Percentiles rank a stretch among this genome's conserved stretches.
phyloP scores from a whole-genome alignment of 2,113 vertebrate species.

The Craseonycteris thonglongyai region DNA sequence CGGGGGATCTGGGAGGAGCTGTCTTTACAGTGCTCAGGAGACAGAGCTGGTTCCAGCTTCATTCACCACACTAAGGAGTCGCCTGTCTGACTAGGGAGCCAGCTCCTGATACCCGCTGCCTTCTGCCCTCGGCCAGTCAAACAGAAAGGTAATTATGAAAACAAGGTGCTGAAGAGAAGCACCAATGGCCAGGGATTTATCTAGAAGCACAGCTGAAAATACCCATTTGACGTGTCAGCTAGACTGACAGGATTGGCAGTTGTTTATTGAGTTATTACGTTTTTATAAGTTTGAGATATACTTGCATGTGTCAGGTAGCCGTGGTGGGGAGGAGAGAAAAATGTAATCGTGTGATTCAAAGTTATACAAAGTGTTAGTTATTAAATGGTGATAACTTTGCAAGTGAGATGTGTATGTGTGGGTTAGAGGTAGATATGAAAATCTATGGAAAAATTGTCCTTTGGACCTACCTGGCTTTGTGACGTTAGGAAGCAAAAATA shows the following conservation, averaged over 20 bases:
- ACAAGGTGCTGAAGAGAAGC: neutral
- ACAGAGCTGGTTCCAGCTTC: neutral
- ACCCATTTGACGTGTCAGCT: constrained; percentile 17
- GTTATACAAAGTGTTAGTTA: neutral
- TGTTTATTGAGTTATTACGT: constrained; percentile 2
- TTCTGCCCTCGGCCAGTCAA: neutral
- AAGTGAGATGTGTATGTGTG: neutral
- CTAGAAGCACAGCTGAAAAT: constrained; percentile 16
- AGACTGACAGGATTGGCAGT: neutral
- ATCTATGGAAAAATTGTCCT: neutral
- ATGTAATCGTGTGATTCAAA: neutral
- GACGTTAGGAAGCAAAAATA: neutral
- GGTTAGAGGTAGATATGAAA: neutral
- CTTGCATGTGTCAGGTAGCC: neutral
- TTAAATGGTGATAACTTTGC: neutral
- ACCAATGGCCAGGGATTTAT: neutral
- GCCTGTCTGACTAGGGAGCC: neutral
- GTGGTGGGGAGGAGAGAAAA: neutral
- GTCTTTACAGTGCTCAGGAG: neutral
- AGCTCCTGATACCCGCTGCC: neutral
- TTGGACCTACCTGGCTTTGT: neutral
- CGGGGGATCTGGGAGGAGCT: neutral
- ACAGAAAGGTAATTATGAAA: constrained; percentile 40
- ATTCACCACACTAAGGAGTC: neutral
- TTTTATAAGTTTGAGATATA: constrained; percentile 33